A percentile compares a stretch with the other conserved stretches of the same genome.
Conservation (phyloP, 2,113 vertebrate species). For the Dasyornis broadbenti region DNA sequence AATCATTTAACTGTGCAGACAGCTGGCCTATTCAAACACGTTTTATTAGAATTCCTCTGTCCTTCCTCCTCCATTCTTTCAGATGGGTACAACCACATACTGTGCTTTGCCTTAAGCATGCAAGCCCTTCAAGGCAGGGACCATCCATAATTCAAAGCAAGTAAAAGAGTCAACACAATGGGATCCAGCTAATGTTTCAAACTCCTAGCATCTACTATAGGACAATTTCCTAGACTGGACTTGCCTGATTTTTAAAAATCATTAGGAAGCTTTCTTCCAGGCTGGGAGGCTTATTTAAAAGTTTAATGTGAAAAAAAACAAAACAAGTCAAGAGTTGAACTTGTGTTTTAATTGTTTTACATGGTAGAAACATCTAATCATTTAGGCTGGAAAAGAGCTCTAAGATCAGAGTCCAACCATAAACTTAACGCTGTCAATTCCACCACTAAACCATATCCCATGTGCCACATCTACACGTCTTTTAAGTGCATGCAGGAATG, state of each 20-base stretch:
- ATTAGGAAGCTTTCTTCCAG: neutral
- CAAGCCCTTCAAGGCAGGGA: constrained; percentile 55
- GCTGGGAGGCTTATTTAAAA: neutral
- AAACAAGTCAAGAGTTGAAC: neutral
- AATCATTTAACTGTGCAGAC: constrained; percentile 65
- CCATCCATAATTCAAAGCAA: constrained; percentile 58
- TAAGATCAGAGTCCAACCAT: neutral
- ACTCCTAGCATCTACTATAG: neutral
- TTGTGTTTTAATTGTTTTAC: neutral
- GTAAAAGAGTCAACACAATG: constrained; percentile 27
- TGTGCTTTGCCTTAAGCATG: constrained; percentile 62
- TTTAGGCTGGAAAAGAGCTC: neutral
- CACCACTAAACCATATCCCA: neutral
- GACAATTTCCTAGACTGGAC: neutral
- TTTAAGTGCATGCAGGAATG: neutral
- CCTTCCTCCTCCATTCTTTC: constrained; percentile 63
- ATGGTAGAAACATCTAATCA: neutral
- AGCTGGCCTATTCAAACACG: constrained; percentile 67
- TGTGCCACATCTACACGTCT: neutral
- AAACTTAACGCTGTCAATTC: neutral
- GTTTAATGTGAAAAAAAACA: neutral
- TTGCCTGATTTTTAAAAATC: neutral
- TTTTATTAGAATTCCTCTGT: constrained; percentile 69
- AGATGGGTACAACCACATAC: constrained; percentile 63
- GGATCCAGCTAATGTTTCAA: constrained; percentile 22